A percentile compares a stretch with the other conserved stretches of the same genome.
phyloP scores from a whole-genome alignment of 2,113 vertebrate genomes.

The Urocitellus parryii region DNA sequence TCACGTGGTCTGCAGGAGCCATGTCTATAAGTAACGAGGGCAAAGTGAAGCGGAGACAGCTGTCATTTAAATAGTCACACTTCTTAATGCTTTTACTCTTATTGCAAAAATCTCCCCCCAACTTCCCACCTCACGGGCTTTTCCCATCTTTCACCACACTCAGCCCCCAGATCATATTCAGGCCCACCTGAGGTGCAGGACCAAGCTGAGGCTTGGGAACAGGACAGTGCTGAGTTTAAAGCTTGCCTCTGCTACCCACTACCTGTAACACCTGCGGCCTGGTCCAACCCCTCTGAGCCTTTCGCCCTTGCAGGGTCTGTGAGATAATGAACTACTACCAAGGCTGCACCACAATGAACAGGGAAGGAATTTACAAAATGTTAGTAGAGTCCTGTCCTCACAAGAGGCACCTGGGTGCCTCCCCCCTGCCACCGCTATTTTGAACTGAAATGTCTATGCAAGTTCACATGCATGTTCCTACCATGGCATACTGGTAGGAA shows the following conservation, averaged over 20 bases:
- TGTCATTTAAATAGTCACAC: neutral
- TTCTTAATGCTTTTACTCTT: neutral
- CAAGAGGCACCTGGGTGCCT: neutral
- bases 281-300: neutral
- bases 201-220: neutral
- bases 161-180: neutral
- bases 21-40: neutral
- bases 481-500: neutral
- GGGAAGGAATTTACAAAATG: neutral
- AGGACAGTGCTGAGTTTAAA: neutral
- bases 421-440: neutral
- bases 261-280: neutral
- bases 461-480: neutral
- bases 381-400: neutral
- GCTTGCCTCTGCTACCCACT: constrained; percentile 1
- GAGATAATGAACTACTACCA: neutral
- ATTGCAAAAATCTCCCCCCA: neutral
- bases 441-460: neutral
- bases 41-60: neutral
- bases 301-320: neutral
- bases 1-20: neutral
- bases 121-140: neutral
- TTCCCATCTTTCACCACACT: neutral
- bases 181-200: neutral
- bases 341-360: neutral